Evolutionary conservation across 2,888 invertebrate species (phyloP), one percentile per base, ranked within the genome.

Genomic region (Coronaproctus castanopsis): DNA sequence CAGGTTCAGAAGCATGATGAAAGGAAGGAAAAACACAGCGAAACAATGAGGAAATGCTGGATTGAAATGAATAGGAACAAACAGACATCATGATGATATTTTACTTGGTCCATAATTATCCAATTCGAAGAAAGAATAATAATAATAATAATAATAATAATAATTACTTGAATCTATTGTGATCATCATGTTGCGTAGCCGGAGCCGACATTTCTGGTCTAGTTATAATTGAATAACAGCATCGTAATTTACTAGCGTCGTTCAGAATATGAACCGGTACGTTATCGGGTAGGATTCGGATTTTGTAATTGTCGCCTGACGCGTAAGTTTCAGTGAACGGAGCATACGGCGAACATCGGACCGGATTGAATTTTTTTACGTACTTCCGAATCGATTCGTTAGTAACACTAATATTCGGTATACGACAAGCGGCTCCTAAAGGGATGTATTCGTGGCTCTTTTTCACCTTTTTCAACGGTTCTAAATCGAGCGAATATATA

Each of bases 371-470:
- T 22, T 75, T 74, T 52, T 74, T 74, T 62, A 78, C 76, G 63
- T 76, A 76, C 61, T 73, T 70, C 69, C 73, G 75, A 61, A 78
- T 77, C 64, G 79, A 78, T 2, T 65, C 64, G 58, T 69, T 65
- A 51, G 60, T 65, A 1, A 80, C 76, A 67, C 81, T 76, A 61
- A 80, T 65, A 62, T 80, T 77, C 3, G 77, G 75, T 68, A 83
- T 81, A 67, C 76, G 77, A 66, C 83, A 83, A 67, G 75, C 77
- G 50, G 78, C 73, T 67, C 77, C 81, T 73, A 77, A 75, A 2
- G 79, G 75, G 61, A 78, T 67, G 65, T 74, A 78, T 3, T 74
- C 73, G 14, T 36, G 14, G n/a, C 50, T 71, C 68, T 36, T 68
- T n/a, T n/a, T n/a, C n/a, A n/a, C n/a, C n/a, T n/a, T n/a, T n/a